Conservation (phyloP, 2,797 vertebrate species). For the Cebuella pygmaea region DNA sequence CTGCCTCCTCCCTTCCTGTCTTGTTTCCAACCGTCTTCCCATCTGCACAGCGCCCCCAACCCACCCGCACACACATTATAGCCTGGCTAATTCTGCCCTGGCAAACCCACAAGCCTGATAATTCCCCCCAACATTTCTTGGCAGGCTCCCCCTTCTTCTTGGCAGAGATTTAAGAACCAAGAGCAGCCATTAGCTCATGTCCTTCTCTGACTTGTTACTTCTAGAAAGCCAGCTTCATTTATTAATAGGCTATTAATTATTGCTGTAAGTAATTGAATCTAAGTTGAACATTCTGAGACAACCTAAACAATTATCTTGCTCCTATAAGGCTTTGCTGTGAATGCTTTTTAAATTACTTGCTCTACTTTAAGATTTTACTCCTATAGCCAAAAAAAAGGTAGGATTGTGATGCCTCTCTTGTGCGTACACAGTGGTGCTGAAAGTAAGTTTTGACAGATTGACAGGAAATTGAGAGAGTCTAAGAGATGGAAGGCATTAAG, state of each 20-base stretch:
- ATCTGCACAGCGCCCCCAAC: not conserved
- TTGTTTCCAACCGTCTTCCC: not conserved
- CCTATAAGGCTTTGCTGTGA: constrained; percentile 36
- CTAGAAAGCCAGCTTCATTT: constrained; percentile 69
- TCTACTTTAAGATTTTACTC: not conserved
- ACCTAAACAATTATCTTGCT: not conserved
- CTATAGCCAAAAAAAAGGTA: not conserved
- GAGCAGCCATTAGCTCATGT: constrained; percentile 76
- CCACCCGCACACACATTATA: not conserved
- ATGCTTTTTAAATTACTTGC: constrained; percentile 25
- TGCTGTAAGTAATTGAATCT: constrained; percentile 22
- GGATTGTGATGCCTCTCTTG: not conserved
- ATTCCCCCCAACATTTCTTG: constrained; percentile 78
- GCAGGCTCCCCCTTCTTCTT: constrained; percentile 78
- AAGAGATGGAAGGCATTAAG: not conserved
- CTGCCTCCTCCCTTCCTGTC: not conserved
- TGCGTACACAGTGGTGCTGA: not conserved
- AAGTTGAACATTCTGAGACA: constrained; percentile 23
- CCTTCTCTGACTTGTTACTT: constrained; percentile 79
- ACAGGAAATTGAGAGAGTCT: not conserved
- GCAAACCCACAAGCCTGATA: constrained; percentile 75
- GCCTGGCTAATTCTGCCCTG: constrained; percentile 66
- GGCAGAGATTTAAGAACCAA: constrained; percentile 80
- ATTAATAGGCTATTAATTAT: constrained; percentile 51
- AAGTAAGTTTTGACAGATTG: not conserved